These are phyloP conservation scores for Galeopsomyia nigrocyanea DNA, from an alignment of 2,888 invertebrate genomes.

Conservation along the genomic window DNA sequence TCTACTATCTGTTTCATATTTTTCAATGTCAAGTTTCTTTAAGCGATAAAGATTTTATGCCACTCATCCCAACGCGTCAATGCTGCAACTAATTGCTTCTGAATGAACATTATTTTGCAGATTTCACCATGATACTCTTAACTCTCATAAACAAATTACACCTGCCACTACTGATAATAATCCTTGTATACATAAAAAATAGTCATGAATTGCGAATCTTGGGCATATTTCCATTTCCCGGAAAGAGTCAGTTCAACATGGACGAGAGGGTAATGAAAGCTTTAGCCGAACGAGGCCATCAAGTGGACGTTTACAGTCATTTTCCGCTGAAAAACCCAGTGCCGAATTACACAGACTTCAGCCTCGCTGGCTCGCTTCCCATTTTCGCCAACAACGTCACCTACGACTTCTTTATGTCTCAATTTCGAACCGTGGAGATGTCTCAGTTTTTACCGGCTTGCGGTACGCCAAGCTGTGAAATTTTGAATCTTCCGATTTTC, in stretches of 20 bases:
- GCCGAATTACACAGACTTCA: slow-evolving; percentile 61
- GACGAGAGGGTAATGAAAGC: slow-evolving; percentile 65
- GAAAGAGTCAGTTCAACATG: slow-evolving; percentile 69
- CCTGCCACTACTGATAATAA: not conserved
- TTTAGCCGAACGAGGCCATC: slow-evolving; percentile 67
- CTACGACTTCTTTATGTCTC: not conserved
- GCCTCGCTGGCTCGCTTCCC: slow-evolving; percentile 1
- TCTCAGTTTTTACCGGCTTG: too few species aligned
- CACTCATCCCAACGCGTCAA: too few species aligned
- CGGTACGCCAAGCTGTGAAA: not conserved
- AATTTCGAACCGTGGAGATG: too few species aligned
- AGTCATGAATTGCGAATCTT: slow-evolving; percentile 61
- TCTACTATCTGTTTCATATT: too few species aligned
- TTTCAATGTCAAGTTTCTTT: too few species aligned
- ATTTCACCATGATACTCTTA: not conserved
- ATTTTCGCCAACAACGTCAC: slow-evolving; percentile 3
- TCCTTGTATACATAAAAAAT: not conserved
- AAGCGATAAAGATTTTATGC: too few species aligned
- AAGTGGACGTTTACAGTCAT: slow-evolving; percentile 62
- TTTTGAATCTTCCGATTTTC: slow-evolving; percentile 1
- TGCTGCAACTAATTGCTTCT: too few species aligned
- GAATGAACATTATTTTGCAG: not conserved
- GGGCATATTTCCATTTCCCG: slow-evolving; percentile 66
- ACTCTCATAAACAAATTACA: not conserved
- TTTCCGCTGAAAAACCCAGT: slow-evolving; percentile 58